phyloP scores from a whole-genome alignment of 30 jellyfish, hydroid and myxozoan genomes.

The Cassiopea andromeda region DNA sequence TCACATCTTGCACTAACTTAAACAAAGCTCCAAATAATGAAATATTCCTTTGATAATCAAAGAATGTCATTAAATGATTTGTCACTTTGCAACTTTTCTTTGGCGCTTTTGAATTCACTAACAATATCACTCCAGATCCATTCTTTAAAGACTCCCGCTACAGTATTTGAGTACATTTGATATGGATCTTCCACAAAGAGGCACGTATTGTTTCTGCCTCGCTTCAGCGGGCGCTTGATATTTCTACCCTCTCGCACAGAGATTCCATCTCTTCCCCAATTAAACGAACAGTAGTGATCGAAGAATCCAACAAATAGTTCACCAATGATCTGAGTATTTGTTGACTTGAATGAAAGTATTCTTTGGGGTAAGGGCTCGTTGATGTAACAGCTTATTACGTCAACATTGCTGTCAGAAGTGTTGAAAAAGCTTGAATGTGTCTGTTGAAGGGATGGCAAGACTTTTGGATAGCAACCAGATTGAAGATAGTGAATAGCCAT shows the following conservation, averaged over 20 bases:
- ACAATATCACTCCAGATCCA: slow-evolving; percentile 14
- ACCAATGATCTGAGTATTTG: slow-evolving; percentile 37
- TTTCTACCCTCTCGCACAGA: slow-evolving; percentile 41
- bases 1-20: too few species aligned
- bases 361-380: slow-evolving; percentile 28
- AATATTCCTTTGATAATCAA: background rate
- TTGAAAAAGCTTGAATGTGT: slow-evolving; percentile 25
- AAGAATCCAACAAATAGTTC: slow-evolving; percentile 51
- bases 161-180: slow-evolving; percentile 10
- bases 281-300: slow-evolving; percentile 24
- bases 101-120: slow-evolving; percentile 15
- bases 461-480: slow-evolving; percentile 44
- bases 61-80: background rate
- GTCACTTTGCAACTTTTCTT: slow-evolving; percentile 13
- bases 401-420: background rate
- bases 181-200: slow-evolving; percentile 59
- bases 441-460: slow-evolving; percentile 55
- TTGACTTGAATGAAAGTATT: slow-evolving; percentile 16
- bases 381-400: background rate
- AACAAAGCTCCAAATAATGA: too few species aligned
- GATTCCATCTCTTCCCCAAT: slow-evolving; percentile 37
- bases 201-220: slow-evolving; percentile 52
- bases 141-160: slow-evolving; percentile 25
- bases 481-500: slow-evolving; percentile 62
- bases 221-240: slow-evolving; percentile 30